phyloP scores from a whole-genome alignment of 2,888 invertebrate species.

The Epinotia bilunana region DNA sequence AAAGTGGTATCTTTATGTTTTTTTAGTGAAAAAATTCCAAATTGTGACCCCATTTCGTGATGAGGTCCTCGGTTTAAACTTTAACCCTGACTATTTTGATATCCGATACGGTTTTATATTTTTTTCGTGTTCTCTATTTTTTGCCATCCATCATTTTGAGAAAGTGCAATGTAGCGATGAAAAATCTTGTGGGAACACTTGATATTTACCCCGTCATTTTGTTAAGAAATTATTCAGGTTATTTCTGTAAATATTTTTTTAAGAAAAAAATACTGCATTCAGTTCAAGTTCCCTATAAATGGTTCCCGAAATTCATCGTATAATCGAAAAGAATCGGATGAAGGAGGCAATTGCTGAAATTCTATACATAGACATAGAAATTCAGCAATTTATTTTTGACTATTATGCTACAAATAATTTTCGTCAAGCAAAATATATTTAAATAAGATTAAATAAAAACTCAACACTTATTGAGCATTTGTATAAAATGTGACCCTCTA shows the following conservation, averaged over 20 bases:
- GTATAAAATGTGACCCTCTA: not conserved
- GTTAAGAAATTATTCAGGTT: slow-evolving; percentile 6
- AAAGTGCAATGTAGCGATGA: slow-evolving; percentile 48
- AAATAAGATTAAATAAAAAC: too few species aligned
- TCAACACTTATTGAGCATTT: not conserved
- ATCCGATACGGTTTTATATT: slow-evolving; percentile 71
- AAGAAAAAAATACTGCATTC: not conserved
- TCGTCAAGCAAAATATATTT: too few species aligned
- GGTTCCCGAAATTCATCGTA: too few species aligned
- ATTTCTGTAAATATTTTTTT: not conserved
- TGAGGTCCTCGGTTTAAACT: slow-evolving; percentile 74
- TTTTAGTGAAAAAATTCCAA: slow-evolving; percentile 61
- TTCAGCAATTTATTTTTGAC: not conserved
- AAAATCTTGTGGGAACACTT: slow-evolving; percentile 64
- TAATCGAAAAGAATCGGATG: too few species aligned
- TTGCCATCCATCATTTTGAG: slow-evolving; percentile 41
- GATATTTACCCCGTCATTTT: slow-evolving; percentile 20
- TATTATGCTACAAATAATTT: too few species aligned
- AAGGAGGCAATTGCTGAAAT: too few species aligned
- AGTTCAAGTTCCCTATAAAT: too few species aligned
- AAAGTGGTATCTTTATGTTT: slow-evolving; percentile 70
- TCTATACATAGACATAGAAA: too few species aligned
- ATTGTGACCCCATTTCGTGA: slow-evolving; percentile 77
- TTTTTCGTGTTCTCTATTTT: slow-evolving; percentile 51
- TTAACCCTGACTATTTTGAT: slow-evolving; percentile 76